Conservation (phyloP, 2,888 invertebrate species). For the Apoda limacodes region DNA sequence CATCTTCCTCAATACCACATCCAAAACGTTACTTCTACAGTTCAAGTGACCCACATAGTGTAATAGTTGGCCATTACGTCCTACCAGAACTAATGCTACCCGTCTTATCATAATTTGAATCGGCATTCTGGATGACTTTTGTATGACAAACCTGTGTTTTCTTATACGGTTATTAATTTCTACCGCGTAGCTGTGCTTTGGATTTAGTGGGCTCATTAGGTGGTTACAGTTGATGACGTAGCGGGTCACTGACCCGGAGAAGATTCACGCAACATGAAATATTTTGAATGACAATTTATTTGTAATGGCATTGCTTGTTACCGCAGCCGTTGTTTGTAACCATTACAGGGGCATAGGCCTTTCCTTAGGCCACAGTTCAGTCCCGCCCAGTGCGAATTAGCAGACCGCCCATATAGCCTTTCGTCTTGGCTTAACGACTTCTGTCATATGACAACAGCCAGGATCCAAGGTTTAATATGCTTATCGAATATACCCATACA, state of each 20-base stretch:
- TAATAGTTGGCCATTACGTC: slow-evolving; percentile 56
- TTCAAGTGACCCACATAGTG: slow-evolving; percentile 30
- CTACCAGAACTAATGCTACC: slow-evolving; percentile 65
- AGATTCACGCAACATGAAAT: too few relatives aligned
- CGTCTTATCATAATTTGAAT: slow-evolving; percentile 67
- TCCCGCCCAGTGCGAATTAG: too few relatives aligned
- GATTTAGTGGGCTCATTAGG: slow-evolving; percentile 35
- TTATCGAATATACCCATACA: too few relatives aligned
- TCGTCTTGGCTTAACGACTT: too few relatives aligned
- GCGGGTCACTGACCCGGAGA: slow-evolving; percentile 18
- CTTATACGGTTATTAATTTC: slow-evolving; percentile 65
- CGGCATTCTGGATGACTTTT: slow-evolving; percentile 61
- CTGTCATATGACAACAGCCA: too few relatives aligned
- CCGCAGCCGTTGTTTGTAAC: too few relatives aligned
- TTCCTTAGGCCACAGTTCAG: too few relatives aligned
- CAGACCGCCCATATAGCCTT: too few relatives aligned
- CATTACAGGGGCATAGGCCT: too few relatives aligned
- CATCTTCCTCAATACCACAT: slow-evolving; percentile 33
- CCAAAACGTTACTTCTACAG: slow-evolving; percentile 22
- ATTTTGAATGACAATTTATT: too few relatives aligned
- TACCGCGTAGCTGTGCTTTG: slow-evolving; percentile 39
- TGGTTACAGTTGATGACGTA: slow-evolving; percentile 22
- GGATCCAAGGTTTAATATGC: too few relatives aligned
- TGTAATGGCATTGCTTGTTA: too few relatives aligned
- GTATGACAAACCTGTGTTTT: slow-evolving; percentile 65